Base-by-base conservation (phyloP, 2,888 invertebrate genomes). In the Chromoteleia sp. region DNA sequence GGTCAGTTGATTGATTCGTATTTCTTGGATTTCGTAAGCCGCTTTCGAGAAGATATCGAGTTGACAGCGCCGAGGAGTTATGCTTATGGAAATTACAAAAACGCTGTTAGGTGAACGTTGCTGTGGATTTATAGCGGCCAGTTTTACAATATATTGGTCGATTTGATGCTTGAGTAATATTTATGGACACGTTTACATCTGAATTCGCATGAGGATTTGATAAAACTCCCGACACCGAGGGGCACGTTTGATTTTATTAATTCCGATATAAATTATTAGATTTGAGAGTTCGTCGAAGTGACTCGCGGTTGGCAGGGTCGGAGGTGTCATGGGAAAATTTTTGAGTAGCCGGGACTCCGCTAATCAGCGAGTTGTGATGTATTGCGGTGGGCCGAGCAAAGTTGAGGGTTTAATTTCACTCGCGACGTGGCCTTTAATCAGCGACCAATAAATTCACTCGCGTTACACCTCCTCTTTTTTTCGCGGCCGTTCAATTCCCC, bases 401-500 rank as follows among this genome's bases (percentile, higher is more conserved):
- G 63, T 68, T 19, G 85, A 85, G 84, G 85, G 54, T 29, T 56
- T 14, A 25, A 36, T 56, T 36, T 36, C 54, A 30, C n/a, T 15
- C 8, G 14, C 7, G n/a, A 84, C 86, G 84, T 79, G 86, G 84
- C 86, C 87, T 87, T 87, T 88, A 88, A 88, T 88, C 87, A 88
- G 86, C 85, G 86, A 10, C 33, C 33, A 58, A 58, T 71, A 50
- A 54, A 68, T 39, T 30, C 33, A 15, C 19, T 39, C 12, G 12
- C 61, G 33, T 56, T 33, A 48, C 17, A 17, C 52, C 15, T 7
- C n/a, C 10, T 10, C 54, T 7, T 19, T 14, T 14, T 29, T 19
- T 58, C 39, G 14, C 17, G n/a, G 45, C 19, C 5, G 25, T 25
- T 25, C n/a, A n/a, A n/a, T n/a, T n/a, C n/a, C n/a, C n/a, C n/a